Evolutionary conservation across 1,140 invertebrate species (phyloP), one percentile per base, ranked within the genome.

Genomic region (Drosophila tropicalis): DNA sequence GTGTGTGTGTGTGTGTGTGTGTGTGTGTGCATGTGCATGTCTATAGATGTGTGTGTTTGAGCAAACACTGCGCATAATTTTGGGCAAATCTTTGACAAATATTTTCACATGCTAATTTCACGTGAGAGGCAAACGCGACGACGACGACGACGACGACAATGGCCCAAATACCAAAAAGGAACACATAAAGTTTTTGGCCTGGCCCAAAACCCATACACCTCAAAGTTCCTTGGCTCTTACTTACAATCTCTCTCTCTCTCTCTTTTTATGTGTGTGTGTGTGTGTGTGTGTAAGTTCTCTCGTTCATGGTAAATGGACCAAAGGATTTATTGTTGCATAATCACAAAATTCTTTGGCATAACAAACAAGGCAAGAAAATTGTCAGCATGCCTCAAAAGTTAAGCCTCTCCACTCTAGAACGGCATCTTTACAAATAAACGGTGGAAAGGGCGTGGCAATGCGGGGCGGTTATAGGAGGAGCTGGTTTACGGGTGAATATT

Each of bases 31-130:
- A 17, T 70, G 66, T 73, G 69, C 74, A 72, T 58, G 25, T 63
- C 5, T 29, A 29, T 29, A 29, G 5, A 29, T 29, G 19, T 55
- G 57, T 76, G 68, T 86, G 81, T 87, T 86, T 85, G 76, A 57
- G 76, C 83, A 86, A 87, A 86, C 83, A 86, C 83, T 86, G 83
- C 83, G 83, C 83, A 86, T 86, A 86, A 86, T 86, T 86, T 87
- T 86, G 69, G 72, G 77, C 83, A 87, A 86, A 86, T 86, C 83
- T 86, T 86, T 87, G 79, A 87, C 83, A 87, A 86, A 86, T 86
- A 86, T 86, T 86, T 86, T 83, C 83, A 82, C 83, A 86, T 86
- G 83, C 83, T 86, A 86, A 86, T 86, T 86, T 86, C 83, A 86
- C 79, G 81, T 85, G 78, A 65, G 79, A 17, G 51, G 12, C 36